Base-by-base conservation (phyloP, 2,888 invertebrate genomes). In the Scelioninae gen. 1 region DNA sequence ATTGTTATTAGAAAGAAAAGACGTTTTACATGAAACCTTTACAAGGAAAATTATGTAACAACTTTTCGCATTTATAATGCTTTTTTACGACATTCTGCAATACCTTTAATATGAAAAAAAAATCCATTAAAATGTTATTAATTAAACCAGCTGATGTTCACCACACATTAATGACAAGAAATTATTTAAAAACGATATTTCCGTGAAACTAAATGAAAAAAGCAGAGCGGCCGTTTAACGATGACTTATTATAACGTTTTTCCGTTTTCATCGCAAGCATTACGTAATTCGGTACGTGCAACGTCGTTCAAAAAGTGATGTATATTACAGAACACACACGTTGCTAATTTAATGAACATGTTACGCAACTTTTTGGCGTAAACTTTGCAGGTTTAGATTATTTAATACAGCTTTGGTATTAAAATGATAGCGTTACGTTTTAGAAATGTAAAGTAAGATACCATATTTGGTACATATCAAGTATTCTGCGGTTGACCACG, bases 401-500 rank as follows among this genome's bases (percentile, higher is more conserved):
- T 43, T 43, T 43, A 34, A 34, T 8, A 11, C 43, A 10, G 13
- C 10, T 15, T 47, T 16, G 16, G 5, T 5, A 7, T 15, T 13
- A 47, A 47, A 47, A 47, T 29, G 13, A 29, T 31, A 4, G 11
- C 13, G 4, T 15, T 34, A 15, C 11, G 32, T 34, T 63, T 63
- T 15, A 15, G 15, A 49, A 47, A 47, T 49, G 34, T 49, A 47
- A 62, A 58, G 53, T 69, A 47, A 69, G 62, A 13, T 43, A 32
- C 5, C 47, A 34, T 62, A 62, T 60, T 60, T 31, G 45, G 5
- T 43, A 43, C 63, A 34, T 71, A 65, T 58, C 43, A 69, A 60
- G 60, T 66, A 63, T 62, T 69, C 47, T 62, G 72, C 55, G 56
- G 82, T 47, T 45, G 47, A 58, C 45, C 53, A 78, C 45, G 66